A percentile compares a stretch with the other conserved stretches of the same genome.
These are phyloP conservation scores for Atta texana DNA, from an alignment of 1,140 invertebrate species.

Conservation along the genomic window DNA sequence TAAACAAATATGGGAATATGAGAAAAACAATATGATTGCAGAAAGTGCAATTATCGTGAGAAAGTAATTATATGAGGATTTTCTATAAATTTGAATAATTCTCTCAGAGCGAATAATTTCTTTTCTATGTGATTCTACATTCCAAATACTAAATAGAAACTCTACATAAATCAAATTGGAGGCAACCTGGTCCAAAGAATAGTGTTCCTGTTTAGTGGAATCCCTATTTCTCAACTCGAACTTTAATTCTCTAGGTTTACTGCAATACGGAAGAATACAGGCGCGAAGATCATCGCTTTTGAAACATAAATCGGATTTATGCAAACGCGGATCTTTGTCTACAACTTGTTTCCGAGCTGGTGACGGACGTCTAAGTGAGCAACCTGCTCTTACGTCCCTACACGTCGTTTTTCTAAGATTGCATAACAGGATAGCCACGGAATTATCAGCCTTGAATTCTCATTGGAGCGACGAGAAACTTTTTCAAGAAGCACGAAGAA, in stretches of 20 bases:
- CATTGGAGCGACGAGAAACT: conserved; percentile 95
- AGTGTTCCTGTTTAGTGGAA: background rate
- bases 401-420: conserved; percentile 96
- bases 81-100: too few species aligned
- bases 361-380: conserved; percentile 93
- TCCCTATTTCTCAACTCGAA: background rate
- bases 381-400: conserved; percentile 94
- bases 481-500: conserved; percentile 94
- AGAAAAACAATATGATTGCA: too few species aligned
- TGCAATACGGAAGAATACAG: conserved; percentile 90
- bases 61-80: too few species aligned
- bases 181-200: too few species aligned
- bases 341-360: conserved; percentile 91
- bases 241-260: conserved; percentile 85
- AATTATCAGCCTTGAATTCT: conserved; percentile 92
- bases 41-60: too few species aligned
- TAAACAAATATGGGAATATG: too few species aligned
- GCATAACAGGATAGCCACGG: conserved; percentile 95
- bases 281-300: conserved; percentile 87
- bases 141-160: too few species aligned
- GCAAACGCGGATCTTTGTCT: conserved; percentile 89
- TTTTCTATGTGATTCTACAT: too few species aligned
- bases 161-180: too few species aligned
- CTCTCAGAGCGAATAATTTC: too few species aligned
- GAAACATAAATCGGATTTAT: conserved; percentile 87